phyloP scores from a whole-genome alignment of 2,113 vertebrate species.

The Corynorhinus townsendii region DNA sequence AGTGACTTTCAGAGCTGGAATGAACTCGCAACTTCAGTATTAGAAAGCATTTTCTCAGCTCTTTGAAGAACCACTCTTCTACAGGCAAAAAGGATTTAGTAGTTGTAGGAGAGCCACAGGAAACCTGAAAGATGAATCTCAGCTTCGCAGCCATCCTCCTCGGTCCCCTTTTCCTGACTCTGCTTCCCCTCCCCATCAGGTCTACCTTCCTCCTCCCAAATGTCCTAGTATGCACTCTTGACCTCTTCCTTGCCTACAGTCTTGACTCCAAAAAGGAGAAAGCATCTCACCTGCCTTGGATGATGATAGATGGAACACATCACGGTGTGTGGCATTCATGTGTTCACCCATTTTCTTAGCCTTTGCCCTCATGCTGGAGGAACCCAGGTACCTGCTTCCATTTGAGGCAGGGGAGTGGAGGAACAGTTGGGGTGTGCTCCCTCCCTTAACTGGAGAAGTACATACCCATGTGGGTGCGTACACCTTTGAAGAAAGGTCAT shows the following conservation, averaged over 20 bases:
- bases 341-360: not conserved
- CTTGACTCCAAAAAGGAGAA: not conserved
- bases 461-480: accelerated
- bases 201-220: not conserved
- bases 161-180: not conserved
- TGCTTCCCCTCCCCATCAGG: not conserved
- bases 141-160: not conserved
- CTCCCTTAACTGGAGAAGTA: not conserved
- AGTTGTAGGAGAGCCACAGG: not conserved
- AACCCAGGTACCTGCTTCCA: not conserved
- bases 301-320: not conserved
- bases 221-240: not conserved
- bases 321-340: not conserved
- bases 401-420: not conserved
- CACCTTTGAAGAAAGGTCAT: not conserved
- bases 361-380: not conserved
- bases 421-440: accelerated
- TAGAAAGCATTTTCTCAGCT: not conserved
- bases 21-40: not conserved
- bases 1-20: not conserved
- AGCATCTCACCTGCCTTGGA: not conserved
- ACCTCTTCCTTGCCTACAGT: not conserved
- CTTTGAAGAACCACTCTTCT: not conserved
- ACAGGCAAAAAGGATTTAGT: not conserved
- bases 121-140: not conserved